Evolutionary conservation across 2,113 vertebrate species (phyloP).

Genomic region (Chascanopsetta lugubris): DNA sequence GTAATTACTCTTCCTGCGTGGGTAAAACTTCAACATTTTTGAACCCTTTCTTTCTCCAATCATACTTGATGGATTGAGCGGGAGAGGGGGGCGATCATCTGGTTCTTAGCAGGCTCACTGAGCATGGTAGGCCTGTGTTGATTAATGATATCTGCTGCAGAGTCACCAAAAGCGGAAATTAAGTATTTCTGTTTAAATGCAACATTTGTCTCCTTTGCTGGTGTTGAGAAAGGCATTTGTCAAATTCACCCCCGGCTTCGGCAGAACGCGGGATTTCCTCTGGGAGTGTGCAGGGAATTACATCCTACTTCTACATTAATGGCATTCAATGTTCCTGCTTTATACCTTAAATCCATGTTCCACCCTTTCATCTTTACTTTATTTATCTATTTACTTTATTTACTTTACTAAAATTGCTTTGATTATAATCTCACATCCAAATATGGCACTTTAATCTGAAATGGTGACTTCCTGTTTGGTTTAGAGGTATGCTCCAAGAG

Average conservation of each 20-base stretch:
- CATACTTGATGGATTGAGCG: slow-evolving; percentile 83
- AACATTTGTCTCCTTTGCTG: slow-evolving; percentile 82
- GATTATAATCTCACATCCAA: too few relatives aligned
- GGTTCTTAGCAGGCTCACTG: slow-evolving; percentile 78
- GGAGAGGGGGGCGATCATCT: slow-evolving; percentile 78
- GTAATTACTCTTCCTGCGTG: slow-evolving; percentile 81
- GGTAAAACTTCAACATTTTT: slow-evolving; percentile 76
- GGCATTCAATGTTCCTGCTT: slow-evolving; percentile 70
- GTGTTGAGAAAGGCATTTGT: slow-evolving; percentile 78
- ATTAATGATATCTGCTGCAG: slow-evolving; percentile 81
- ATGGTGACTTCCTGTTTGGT: too few relatives aligned
- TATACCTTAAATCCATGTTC: slow-evolving; percentile 56
- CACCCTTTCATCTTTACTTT: slow-evolving; percentile 59
- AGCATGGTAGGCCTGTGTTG: slow-evolving; percentile 75
- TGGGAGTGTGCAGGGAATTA: slow-evolving; percentile 73
- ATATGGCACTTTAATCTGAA: too few relatives aligned
- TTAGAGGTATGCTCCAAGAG: too few relatives aligned
- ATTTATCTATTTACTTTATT: too few relatives aligned
- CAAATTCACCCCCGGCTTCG: slow-evolving; percentile 69
- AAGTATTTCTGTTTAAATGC: slow-evolving; percentile 83
- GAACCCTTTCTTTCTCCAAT: slow-evolving; percentile 83
- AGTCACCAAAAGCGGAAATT: slow-evolving; percentile 83
- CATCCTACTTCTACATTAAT: slow-evolving; percentile 76
- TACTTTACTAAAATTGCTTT: too few relatives aligned
- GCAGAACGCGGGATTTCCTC: slow-evolving; percentile 75